Evolutionary conservation across 2,113 vertebrate genomes (phyloP), one percentile per base, ranked within the genome.

Genomic region (Dryoscopus gambensis): DNA sequence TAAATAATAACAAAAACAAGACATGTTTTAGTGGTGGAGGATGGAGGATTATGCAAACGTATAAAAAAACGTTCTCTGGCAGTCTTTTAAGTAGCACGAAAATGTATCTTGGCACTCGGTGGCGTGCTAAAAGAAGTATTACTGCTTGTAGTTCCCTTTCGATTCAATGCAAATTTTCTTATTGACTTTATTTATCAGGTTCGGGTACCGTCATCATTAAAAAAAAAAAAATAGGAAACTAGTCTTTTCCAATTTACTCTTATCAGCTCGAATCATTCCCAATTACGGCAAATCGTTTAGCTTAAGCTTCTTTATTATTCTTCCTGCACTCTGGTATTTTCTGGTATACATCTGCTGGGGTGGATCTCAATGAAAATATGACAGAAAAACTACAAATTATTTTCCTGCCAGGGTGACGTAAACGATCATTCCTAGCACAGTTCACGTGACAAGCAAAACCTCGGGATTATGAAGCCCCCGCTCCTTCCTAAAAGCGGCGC

Each of bases 271-370:
- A 84, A 82, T 85, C 90, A 84, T 90, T 95, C 83, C 83, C 50
- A 96, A 87, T 96, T 93, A 94, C 85, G 68, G 64, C 47, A 86
- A 92, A 89, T 89, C 73, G 59, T 92, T 96, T 52, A 77, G 79
- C 40, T 82, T 64, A 90, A 93, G 42, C 71, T 65, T 81, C 70
- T 84, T 81, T 74, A 64, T 88, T 93, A 91, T 53, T 84, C 67
- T 89, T 35, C 49, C 62, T 49, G 8, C 47, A 20, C 47, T 52
- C 27, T 55, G 64, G 35, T 88, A 28, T 88, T 91, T 76, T 59
- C 63, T 47, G 23, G 47, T 77, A 28, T 70, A 62, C 56, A 39
- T 85, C 52, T 92, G 83, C 64, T 60, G 56, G 68, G 25, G 27
- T 25, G 60, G 79, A 53, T 71, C 47, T 84, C 88, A 24, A 25